Percentiles rank a stretch among this genome's conserved stretches.
Evolutionary conservation across 2,113 vertebrate genomes (phyloP).

Genomic region (Scomber japonicus): DNA sequence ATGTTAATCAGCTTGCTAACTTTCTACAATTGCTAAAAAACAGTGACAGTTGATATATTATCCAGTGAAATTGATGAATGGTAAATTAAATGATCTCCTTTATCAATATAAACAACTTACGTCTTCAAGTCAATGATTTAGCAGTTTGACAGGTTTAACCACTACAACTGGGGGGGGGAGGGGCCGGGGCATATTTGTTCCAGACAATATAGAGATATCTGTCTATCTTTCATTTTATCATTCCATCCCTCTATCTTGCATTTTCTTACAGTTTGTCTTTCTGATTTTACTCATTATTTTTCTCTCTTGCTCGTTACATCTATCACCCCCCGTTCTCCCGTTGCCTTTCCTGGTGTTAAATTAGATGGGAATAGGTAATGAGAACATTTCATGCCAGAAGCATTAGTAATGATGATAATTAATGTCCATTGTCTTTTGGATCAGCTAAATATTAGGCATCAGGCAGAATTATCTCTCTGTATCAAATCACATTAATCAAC

Average conservation of each 20-base stretch:
- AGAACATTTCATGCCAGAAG: slow-evolving; percentile 64
- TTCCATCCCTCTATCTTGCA: background rate
- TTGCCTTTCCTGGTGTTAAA: slow-evolving; percentile 56
- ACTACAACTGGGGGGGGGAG: too few species aligned
- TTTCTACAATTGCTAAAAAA: too few species aligned
- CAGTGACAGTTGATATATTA: too few species aligned
- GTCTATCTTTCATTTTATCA: background rate
- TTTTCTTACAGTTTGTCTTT: background rate
- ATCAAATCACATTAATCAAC: slow-evolving; percentile 72
- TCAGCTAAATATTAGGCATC: slow-evolving; percentile 69
- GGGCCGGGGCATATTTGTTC: too few species aligned
- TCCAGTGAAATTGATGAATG: too few species aligned
- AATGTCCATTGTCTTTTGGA: slow-evolving; percentile 74
- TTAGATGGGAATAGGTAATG: slow-evolving; percentile 65
- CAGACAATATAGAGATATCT: background rate
- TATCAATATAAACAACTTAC: too few species aligned
- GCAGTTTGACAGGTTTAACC: too few species aligned
- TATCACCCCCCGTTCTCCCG: background rate
- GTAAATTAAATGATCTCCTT: too few species aligned
- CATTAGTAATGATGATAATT: slow-evolving; percentile 67
- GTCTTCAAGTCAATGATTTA: too few species aligned
- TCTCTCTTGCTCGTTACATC: background rate
- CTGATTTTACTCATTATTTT: slow-evolving; percentile 1
- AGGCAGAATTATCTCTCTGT: slow-evolving; percentile 65
- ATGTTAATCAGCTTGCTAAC: too few species aligned